These are phyloP conservation scores for Prietella phreatophila DNA, from an alignment of 2,113 vertebrate species.

Conservation along the genomic window DNA sequence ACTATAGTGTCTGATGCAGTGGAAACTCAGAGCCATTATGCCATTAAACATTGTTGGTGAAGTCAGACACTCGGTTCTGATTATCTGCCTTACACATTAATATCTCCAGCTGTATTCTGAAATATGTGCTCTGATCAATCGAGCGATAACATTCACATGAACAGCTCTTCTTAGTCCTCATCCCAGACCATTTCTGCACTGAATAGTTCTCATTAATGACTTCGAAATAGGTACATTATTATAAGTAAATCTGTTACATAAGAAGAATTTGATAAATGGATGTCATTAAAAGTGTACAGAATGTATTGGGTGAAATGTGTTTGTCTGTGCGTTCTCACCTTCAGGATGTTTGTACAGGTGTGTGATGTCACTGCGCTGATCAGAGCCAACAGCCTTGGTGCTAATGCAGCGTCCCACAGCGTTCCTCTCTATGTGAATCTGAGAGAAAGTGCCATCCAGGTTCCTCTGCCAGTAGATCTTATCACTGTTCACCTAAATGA, in stretches of 20 bases:
- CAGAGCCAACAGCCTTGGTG: conserved; percentile 82
- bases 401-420: conserved; percentile 78
- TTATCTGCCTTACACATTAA: background rate
- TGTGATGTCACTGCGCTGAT: conserved; percentile 77
- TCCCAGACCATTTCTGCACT: background rate
- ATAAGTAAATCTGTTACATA: background rate
- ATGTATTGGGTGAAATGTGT: background rate
- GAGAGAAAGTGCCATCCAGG: conserved; percentile 72
- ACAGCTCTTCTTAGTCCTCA: background rate
- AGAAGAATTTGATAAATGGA: background rate
- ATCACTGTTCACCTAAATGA: conserved; percentile 84
- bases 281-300: background rate
- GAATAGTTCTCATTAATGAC: background rate
- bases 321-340: conserved; percentile 54
- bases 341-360: conserved; percentile 77
- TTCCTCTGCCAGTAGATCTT: conserved; percentile 85
- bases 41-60: background rate
- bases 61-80: background rate
- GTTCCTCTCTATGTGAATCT: conserved; percentile 79
- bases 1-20: background rate
- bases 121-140: background rate
- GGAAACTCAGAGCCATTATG: background rate
- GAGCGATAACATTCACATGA: background rate
- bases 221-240: background rate
- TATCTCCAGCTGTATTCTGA: background rate